Percentiles rank a stretch among this genome's conserved stretches.
Conservation (phyloP, 2,888 invertebrate genomes). For the Aromia moschata region DNA sequence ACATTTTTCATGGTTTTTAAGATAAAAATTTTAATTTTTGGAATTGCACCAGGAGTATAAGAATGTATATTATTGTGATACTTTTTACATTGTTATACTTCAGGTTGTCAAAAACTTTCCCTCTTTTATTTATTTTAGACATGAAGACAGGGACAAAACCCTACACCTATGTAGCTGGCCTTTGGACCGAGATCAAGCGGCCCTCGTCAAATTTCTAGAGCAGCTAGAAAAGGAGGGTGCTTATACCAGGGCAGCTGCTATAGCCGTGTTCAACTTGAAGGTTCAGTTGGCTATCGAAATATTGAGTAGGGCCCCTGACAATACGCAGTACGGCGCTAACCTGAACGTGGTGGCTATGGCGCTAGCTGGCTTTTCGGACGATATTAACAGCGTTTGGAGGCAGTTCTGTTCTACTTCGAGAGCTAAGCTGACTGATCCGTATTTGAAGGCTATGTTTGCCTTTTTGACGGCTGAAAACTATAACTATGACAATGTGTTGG, state of each 20-base stretch:
- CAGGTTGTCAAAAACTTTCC: too few relatives aligned
- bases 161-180: constrained; percentile 91
- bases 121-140: too few relatives aligned
- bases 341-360: constrained; percentile 80
- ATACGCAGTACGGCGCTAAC: constrained; percentile 54
- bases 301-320: constrained; percentile 75
- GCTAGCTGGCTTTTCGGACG: constrained; percentile 85
- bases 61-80: too few relatives aligned
- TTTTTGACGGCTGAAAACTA: constrained; percentile 86
- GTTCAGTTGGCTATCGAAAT: constrained; percentile 86
- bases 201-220: constrained; percentile 69
- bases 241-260: constrained; percentile 86
- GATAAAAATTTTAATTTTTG: too few relatives aligned
- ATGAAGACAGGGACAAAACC: constrained; percentile 80
- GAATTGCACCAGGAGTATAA: too few relatives aligned
- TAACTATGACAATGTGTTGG: constrained; percentile 80
- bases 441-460: constrained; percentile 89
- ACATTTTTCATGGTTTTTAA: too few relatives aligned
- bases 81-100: too few relatives aligned
- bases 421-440: constrained; percentile 84
- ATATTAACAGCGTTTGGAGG: constrained; percentile 82
- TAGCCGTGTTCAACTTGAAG: constrained; percentile 90
- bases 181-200: constrained; percentile 75
- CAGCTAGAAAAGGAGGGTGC: constrained; percentile 78
- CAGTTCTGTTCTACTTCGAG: constrained; percentile 78